phyloP scores from a whole-genome alignment of 2,888 invertebrate genomes.

The Acanthosepion esculentum region DNA sequence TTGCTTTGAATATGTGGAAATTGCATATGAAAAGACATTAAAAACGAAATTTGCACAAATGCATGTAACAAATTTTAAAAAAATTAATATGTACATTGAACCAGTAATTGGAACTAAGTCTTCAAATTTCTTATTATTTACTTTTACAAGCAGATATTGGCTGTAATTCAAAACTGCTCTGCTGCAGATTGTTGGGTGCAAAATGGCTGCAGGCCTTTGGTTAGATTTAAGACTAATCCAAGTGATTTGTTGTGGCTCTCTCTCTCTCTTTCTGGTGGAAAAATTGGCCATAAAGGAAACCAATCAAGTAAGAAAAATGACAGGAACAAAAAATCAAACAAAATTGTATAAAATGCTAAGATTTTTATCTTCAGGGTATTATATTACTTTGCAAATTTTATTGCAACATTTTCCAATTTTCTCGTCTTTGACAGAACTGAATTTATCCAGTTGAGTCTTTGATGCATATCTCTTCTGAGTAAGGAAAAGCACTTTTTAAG shows the following conservation, averaged over 20 bases:
- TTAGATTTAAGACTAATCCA: neutral
- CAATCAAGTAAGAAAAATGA: neutral
- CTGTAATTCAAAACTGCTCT: neutral
- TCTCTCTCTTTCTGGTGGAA: neutral
- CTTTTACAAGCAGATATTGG: neutral
- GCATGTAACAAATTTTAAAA: neutral
- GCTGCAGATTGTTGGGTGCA: neutral
- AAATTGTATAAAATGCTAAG: neutral
- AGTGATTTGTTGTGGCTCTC: neutral
- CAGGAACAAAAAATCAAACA: neutral
- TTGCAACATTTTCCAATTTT: neutral
- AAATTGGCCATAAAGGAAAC: neutral
- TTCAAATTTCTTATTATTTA: neutral
- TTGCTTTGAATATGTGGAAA: too few relatives aligned
- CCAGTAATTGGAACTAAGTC: neutral
- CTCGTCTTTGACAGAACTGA: neutral
- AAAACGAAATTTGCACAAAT: neutral
- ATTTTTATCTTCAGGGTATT: neutral
- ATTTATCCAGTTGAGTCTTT: neutral
- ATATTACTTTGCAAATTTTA: constrained; percentile 2
- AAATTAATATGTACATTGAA: neutral
- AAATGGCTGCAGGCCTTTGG: neutral
- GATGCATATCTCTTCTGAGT: neutral
- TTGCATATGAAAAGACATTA: too few relatives aligned
- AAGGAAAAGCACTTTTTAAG: neutral